Percentiles rank a stretch among this genome's conserved stretches.
These are phyloP conservation scores for Thripadectes ignobilis DNA, from an alignment of 2,797 vertebrate genomes.

Conservation along the genomic window DNA sequence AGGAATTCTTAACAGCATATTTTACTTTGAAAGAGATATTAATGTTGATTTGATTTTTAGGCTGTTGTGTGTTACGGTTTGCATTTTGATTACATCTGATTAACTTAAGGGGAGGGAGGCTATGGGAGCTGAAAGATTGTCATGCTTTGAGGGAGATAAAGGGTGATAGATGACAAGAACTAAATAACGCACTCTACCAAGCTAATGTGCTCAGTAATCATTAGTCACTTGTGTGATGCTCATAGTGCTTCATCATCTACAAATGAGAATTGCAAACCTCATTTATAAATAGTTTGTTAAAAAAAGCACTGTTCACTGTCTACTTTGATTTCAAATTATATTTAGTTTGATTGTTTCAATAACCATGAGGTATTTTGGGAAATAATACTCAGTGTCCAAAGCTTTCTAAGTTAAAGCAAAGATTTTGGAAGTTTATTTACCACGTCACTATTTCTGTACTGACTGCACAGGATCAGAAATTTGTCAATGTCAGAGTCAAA, in stretches of 20 bases:
- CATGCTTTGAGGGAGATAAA: not conserved
- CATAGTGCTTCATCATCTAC: not conserved
- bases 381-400: not conserved
- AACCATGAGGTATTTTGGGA: not conserved
- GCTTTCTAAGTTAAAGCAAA: not conserved
- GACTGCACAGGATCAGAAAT: not conserved
- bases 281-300: not conserved
- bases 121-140: not conserved
- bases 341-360: not conserved
- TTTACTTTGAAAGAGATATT: not conserved
- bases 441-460: not conserved
- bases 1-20: not conserved
- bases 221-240: not conserved
- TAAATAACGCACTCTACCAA: not conserved
- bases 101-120: not conserved
- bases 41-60: conserved; percentile 2
- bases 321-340: not conserved
- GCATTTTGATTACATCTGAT: conserved; percentile 28
- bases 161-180: not conserved
- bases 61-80: conserved; percentile 3
- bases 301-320: not conserved
- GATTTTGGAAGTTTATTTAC: not conserved
- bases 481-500: not conserved
- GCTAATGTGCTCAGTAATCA: not conserved
- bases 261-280: not conserved